Evolutionary conservation across 2,113 vertebrate genomes (phyloP).

Genomic region (Carettochelys insculpta): DNA sequence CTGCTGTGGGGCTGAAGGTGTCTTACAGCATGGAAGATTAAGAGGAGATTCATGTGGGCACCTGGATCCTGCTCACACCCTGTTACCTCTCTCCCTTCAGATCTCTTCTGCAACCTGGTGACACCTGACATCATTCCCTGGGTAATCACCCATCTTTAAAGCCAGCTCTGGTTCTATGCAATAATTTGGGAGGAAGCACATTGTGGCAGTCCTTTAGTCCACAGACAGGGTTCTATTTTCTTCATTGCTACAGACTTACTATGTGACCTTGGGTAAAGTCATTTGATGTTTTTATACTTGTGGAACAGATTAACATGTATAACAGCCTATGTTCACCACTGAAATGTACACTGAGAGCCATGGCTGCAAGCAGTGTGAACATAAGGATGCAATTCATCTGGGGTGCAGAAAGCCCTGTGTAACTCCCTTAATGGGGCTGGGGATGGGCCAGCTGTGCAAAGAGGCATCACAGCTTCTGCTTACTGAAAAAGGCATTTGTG

Average conservation of each 20-base stretch:
- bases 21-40: neutral
- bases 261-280: neutral
- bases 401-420: neutral
- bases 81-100: neutral
- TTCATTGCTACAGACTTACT: neutral
- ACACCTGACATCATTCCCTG: neutral
- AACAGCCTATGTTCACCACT: fast-evolving
- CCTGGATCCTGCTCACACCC: too few species aligned
- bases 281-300: neutral
- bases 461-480: neutral
- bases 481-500: neutral
- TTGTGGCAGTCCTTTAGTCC: neutral
- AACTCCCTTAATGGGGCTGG: neutral
- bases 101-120: neutral
- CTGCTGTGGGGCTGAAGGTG: neutral
- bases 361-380: neutral
- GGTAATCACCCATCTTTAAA: too few species aligned
- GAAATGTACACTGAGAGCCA: neutral
- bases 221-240: neutral
- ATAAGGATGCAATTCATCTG: neutral
- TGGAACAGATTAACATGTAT: neutral
- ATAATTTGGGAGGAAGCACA: neutral
- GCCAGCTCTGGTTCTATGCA: neutral
- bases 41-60: neutral
- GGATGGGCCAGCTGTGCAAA: neutral